A percentile compares a stretch with the other conserved stretches of the same genome.
These are phyloP conservation scores for Paradisaea rubra DNA, from an alignment of 2,113 vertebrate species.

Conservation along the genomic window DNA sequence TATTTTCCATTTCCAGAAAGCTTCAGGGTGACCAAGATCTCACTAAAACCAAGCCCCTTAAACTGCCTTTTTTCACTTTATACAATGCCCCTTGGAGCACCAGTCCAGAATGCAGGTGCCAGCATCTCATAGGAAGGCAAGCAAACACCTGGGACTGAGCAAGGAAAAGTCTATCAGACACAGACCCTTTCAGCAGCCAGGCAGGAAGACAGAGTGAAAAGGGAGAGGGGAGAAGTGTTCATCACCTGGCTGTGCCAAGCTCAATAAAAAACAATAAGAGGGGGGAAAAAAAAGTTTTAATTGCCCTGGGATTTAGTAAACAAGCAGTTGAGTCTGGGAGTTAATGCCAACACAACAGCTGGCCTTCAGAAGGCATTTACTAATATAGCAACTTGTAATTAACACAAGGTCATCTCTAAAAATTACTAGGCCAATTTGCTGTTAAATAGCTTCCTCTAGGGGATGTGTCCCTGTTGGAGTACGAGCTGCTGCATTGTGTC, in stretches of 20 bases:
- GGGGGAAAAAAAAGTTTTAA: neutral
- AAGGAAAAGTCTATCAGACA: neutral
- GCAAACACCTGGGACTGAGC: neutral
- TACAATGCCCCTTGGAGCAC: neutral
- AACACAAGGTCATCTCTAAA: constrained; percentile 64
- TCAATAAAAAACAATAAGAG: neutral
- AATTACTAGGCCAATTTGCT: constrained; percentile 60
- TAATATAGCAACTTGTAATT: constrained; percentile 65
- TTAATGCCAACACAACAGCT: constrained; percentile 65
- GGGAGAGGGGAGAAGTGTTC: neutral
- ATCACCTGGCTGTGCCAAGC: neutral
- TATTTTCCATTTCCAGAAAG: neutral
- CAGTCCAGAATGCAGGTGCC: neutral
- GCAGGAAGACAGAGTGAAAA: neutral
- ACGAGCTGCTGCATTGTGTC: neutral
- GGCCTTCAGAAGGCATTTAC: constrained; percentile 59
- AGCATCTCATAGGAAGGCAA: neutral
- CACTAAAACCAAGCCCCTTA: neutral
- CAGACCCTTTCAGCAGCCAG: neutral
- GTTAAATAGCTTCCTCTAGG: constrained; percentile 60
- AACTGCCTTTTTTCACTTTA: neutral
- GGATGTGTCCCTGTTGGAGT: neutral
- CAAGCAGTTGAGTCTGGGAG: constrained; percentile 42
- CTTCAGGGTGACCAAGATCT: neutral
- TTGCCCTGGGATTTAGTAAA: constrained; percentile 43